A percentile compares a stretch with the other conserved stretches of the same genome.
phyloP scores from a whole-genome alignment of 2,888 invertebrate genomes.

The Dolichopus griseipennis region DNA sequence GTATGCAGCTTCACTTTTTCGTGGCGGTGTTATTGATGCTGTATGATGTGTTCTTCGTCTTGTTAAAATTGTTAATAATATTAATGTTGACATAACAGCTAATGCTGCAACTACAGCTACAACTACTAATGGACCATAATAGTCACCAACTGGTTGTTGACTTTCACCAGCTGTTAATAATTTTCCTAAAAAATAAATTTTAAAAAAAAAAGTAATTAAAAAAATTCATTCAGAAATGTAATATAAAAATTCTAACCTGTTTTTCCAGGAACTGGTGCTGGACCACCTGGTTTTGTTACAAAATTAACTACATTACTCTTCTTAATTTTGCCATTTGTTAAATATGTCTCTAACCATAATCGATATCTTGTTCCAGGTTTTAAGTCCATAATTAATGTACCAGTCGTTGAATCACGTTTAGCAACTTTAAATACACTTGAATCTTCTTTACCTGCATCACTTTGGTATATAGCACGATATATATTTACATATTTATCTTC shows the following conservation, averaged over 20 bases:
- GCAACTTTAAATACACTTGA: conserved; percentile 66
- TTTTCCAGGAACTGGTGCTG: conserved; percentile 42
- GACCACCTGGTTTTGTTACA: conserved; percentile 66
- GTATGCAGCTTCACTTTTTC: conserved; percentile 79
- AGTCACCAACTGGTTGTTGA: conserved; percentile 52
- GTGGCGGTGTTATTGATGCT: conserved; percentile 68
- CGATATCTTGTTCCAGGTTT: conserved; percentile 75
- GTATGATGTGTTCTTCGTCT: conserved; percentile 61
- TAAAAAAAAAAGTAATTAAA: conserved; percentile 21
- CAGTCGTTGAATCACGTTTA: conserved; percentile 60
- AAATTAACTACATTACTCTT: conserved; percentile 85
- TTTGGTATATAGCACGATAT: conserved; percentile 74
- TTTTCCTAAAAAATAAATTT: conserved; percentile 42
- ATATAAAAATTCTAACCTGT: conserved; percentile 30
- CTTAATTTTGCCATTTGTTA: conserved; percentile 82
- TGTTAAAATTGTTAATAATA: conserved; percentile 70
- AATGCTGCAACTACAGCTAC: conserved; percentile 81
- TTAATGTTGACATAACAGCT: conserved; percentile 71
- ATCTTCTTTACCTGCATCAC: conserved; percentile 63
- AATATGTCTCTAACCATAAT: conserved; percentile 79
- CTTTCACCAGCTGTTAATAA: conserved; percentile 42
- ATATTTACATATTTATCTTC: conserved; percentile 85
- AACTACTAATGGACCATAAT: conserved; percentile 80
- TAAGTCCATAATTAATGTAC: conserved; percentile 56
- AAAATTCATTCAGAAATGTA: conserved; percentile 10